A percentile compares a stretch with the other conserved stretches of the same genome.
phyloP scores from a whole-genome alignment of 2,888 invertebrate genomes.

The Platypus cylindrus region DNA sequence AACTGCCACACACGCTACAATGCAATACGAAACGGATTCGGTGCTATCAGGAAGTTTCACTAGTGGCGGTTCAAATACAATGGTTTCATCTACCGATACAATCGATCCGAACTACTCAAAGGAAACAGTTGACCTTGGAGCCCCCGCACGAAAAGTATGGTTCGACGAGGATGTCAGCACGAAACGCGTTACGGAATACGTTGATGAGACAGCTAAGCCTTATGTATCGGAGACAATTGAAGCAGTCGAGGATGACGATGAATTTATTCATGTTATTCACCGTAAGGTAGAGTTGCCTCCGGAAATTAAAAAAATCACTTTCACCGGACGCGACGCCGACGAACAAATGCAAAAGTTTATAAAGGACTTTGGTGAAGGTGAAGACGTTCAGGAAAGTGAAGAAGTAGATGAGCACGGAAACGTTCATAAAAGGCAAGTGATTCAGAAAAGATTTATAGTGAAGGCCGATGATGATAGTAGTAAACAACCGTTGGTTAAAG shows the following conservation, averaged over 20 bases:
- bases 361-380: conserved; percentile 39
- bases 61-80: conserved; percentile 71
- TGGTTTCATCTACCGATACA: conserved; percentile 66
- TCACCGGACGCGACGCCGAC: conserved; percentile 41
- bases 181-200: conserved; percentile 26
- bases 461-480: conserved; percentile 23
- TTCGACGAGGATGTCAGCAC: conserved; percentile 34
- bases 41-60: conserved; percentile 78
- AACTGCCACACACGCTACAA: conserved; percentile 69
- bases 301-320: conserved; percentile 40
- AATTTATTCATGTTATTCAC: conserved; percentile 37
- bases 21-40: conserved; percentile 73
- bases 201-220: conserved; percentile 30
- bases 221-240: conserved; percentile 40
- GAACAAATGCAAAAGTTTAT: conserved; percentile 39
- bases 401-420: conserved; percentile 42
- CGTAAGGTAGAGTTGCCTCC: conserved; percentile 39
- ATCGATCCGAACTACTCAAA: conserved; percentile 46
- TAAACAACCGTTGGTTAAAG: conserved; percentile 18
- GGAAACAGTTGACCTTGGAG: conserved; percentile 35
- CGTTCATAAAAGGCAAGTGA: conserved; percentile 38
- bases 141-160: conserved; percentile 36
- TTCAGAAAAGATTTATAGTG: conserved; percentile 38
- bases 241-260: conserved; percentile 33
- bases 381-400: conserved; percentile 39